These are phyloP conservation scores for Bacillus rossius DNA, from an alignment of 1,140 invertebrate genomes.

Conservation along the genomic window DNA sequence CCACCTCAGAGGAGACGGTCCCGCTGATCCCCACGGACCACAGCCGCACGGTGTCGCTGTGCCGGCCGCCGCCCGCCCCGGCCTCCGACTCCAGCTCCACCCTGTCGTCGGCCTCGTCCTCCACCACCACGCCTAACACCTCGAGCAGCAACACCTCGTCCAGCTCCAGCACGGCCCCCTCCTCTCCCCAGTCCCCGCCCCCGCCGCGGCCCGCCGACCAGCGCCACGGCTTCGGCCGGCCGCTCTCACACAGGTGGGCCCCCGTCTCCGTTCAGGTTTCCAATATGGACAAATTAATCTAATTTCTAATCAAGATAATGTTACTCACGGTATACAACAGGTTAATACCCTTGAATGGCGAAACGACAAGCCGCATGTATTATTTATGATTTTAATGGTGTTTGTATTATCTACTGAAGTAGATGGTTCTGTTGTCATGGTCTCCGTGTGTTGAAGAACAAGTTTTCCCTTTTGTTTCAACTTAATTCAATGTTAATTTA, in stretches of 20 bases:
- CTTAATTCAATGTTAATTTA: no score
- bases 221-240: constrained; percentile 36
- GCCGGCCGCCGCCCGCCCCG: not conserved
- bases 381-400: no score
- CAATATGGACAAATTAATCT: no score
- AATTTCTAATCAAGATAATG: no score
- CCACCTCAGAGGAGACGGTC: constrained; percentile 51
- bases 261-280: no score
- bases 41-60: not conserved
- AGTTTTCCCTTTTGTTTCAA: no score
- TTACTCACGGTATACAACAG: no score
- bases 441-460: no score
- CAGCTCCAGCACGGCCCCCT: constrained; percentile 54
- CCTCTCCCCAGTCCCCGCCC: constrained; percentile 43
- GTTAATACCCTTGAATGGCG: no score
- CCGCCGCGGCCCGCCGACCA: constrained; percentile 32
- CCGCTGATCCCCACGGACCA: constrained; percentile 48
- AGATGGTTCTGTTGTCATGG: no score
- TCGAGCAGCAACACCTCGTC: constrained; percentile 52
- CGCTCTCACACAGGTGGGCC: constrained; percentile 43
- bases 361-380: no score
- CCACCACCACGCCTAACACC: constrained; percentile 53
- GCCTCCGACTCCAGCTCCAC: constrained; percentile 47
- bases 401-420: no score
- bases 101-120: constrained; percentile 48